Evolutionary conservation across 2,888 invertebrate species (phyloP).

Genomic region (Ormyrus labotus): DNA sequence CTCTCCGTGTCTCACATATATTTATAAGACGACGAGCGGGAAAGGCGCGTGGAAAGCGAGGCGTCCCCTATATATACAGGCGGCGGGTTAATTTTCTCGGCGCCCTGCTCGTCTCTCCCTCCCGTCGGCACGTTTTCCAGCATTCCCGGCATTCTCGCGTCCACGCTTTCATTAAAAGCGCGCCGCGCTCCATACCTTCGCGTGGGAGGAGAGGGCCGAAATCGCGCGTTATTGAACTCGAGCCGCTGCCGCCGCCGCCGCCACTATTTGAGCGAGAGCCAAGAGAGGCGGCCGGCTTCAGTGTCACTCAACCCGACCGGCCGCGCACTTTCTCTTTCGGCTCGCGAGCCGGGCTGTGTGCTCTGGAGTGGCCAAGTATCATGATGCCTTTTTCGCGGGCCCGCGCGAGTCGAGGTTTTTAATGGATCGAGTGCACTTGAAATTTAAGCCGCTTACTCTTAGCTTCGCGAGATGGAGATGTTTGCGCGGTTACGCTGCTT

Average conservation of each 20-base stretch:
- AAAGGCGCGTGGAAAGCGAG: neutral
- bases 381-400: too few relatives aligned
- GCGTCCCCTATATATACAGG: neutral
- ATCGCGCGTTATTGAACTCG: too few relatives aligned
- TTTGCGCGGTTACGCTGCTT: too few relatives aligned
- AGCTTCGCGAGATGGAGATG: too few relatives aligned
- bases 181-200: conserved; percentile 29
- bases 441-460: too few relatives aligned
- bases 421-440: too few relatives aligned
- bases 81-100: conserved; percentile 39
- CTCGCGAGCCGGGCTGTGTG: too few relatives aligned
- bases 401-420: too few relatives aligned
- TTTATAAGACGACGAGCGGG: conserved; percentile 10
- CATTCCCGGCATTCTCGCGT: conserved; percentile 72
- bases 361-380: too few relatives aligned
- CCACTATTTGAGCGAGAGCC: too few relatives aligned
- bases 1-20: neutral
- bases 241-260: too few relatives aligned
- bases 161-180: conserved; percentile 72
- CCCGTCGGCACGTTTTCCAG: conserved; percentile 63
- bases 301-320: conserved; percentile 46
- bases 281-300: conserved; percentile 18
- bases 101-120: neutral
- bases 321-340: conserved; percentile 43
- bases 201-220: too few relatives aligned